Conservation (phyloP, 2,797 vertebrate genomes). For the Cottoperca gobio region DNA sequence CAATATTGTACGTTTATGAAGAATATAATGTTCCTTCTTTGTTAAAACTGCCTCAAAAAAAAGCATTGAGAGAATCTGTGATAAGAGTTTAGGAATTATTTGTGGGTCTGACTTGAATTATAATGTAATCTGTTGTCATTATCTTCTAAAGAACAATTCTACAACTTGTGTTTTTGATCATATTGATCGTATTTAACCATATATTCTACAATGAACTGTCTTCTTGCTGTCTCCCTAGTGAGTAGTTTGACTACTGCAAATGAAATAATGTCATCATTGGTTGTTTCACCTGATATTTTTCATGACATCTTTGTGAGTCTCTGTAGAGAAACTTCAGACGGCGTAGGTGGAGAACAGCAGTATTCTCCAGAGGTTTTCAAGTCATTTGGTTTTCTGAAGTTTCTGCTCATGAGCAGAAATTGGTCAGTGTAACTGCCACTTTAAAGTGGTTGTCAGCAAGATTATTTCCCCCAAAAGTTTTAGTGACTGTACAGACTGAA, state of each 20-base stretch:
- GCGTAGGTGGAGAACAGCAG: conserved; percentile 46
- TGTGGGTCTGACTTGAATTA: not conserved
- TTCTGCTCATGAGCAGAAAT: conserved; percentile 33
- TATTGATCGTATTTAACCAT: not conserved
- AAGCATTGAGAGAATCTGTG: not conserved
- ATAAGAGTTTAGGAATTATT: not conserved
- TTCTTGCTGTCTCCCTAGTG: conserved; percentile 16
- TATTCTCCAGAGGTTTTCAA: conserved; percentile 42
- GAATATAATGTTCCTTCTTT: not conserved
- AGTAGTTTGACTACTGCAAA: conserved; percentile 39
- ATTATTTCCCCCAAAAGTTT: conserved; percentile 11
- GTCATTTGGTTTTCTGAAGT: conserved; percentile 43
- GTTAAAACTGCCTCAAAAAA: not conserved
- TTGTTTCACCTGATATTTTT: conserved; percentile 53
- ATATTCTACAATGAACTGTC: not conserved
- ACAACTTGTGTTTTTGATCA: not conserved
- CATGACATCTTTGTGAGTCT: conserved; percentile 39
- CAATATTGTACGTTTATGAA: not conserved
- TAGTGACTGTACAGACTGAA: conserved; percentile 7
- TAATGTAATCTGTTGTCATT: not conserved
- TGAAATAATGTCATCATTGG: conserved; percentile 72
- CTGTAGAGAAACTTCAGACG: conserved; percentile 38
- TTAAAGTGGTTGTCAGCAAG: conserved; percentile 30
- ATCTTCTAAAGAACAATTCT: not conserved
- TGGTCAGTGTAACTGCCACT: conserved; percentile 28